Percentiles rank a stretch among this genome's conserved stretches.
Conservation (phyloP, 2,888 invertebrate genomes). For the Poecilobothrus nobilitatus region DNA sequence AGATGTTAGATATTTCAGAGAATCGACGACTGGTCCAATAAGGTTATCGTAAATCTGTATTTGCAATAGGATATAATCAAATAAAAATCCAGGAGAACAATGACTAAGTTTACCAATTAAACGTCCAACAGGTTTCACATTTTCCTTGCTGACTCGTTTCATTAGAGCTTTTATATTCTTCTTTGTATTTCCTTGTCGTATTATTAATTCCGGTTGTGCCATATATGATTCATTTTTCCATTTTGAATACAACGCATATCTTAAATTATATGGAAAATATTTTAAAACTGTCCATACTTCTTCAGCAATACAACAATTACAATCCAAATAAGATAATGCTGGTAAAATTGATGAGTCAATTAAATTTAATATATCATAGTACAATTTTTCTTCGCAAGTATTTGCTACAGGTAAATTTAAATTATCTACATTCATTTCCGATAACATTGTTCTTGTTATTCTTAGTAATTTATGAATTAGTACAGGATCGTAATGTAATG, state of each 20-base stretch:
- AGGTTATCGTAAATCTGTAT: slow-evolving; percentile 91
- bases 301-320: slow-evolving; percentile 93
- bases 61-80: slow-evolving; percentile 80
- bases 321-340: slow-evolving; percentile 80
- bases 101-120: slow-evolving; percentile 95
- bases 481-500: slow-evolving; percentile 77
- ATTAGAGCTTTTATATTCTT: slow-evolving; percentile 92
- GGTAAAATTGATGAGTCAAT: slow-evolving; percentile 86
- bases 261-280: slow-evolving; percentile 76
- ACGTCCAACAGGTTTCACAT: slow-evolving; percentile 92
- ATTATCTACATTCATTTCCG: slow-evolving; percentile 41
- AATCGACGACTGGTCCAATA: slow-evolving; percentile 94
- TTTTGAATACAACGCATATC: slow-evolving; percentile 82
- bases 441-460: slow-evolving; percentile 43
- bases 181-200: slow-evolving; percentile 75
- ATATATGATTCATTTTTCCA: slow-evolving; percentile 91
- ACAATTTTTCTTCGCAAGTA: slow-evolving; percentile 50
- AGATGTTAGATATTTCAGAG: slow-evolving; percentile 88
- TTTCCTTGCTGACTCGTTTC: slow-evolving; percentile 97
- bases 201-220: slow-evolving; percentile 73
- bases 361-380: slow-evolving; percentile 75
- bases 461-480: slow-evolving; percentile 78
- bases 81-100: slow-evolving; percentile 88
- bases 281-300: slow-evolving; percentile 89
- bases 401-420: slow-evolving; percentile 36